Percentiles rank a stretch among this genome's conserved stretches.
These are phyloP conservation scores for Cinara cedri DNA, from an alignment of 2,888 invertebrate genomes.

Conservation along the genomic window DNA sequence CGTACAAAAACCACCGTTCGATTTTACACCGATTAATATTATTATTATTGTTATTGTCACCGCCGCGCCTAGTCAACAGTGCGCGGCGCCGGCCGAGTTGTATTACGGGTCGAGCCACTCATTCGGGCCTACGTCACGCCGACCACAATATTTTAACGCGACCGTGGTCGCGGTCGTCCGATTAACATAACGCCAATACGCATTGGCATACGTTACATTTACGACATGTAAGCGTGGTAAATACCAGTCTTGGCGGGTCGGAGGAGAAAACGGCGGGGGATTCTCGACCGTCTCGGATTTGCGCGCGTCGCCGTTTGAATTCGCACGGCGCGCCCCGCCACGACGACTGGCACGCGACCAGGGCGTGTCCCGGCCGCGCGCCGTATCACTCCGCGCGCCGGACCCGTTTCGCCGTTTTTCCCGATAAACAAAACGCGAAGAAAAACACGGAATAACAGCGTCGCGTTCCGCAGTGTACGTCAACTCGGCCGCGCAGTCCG, in stretches of 20 bases:
- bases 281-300: not conserved
- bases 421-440: conserved; percentile 14
- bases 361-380: conserved; percentile 37
- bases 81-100: not conserved
- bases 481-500: no score
- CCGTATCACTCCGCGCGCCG: not conserved
- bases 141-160: conserved; percentile 17
- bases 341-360: conserved; percentile 14
- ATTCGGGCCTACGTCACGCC: not conserved
- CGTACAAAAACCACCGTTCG: no score
- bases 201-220: not conserved
- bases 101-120: no score
- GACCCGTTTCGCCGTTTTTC: conserved; percentile 2
- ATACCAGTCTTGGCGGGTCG: not conserved
- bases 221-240: no score
- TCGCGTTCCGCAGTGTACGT: not conserved
- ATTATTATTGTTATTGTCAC: no score
- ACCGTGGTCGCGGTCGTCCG: not conserved
- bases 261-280: not conserved
- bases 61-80: no score
- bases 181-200: conserved; percentile 16
- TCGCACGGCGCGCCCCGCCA: not conserved
- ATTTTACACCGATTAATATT: no score
- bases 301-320: conserved; percentile 6
- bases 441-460: not conserved